Evolutionary conservation across 2,113 vertebrate species (phyloP), one percentile per base, ranked within the genome.

Genomic region (Agelaius tricolor): DNA sequence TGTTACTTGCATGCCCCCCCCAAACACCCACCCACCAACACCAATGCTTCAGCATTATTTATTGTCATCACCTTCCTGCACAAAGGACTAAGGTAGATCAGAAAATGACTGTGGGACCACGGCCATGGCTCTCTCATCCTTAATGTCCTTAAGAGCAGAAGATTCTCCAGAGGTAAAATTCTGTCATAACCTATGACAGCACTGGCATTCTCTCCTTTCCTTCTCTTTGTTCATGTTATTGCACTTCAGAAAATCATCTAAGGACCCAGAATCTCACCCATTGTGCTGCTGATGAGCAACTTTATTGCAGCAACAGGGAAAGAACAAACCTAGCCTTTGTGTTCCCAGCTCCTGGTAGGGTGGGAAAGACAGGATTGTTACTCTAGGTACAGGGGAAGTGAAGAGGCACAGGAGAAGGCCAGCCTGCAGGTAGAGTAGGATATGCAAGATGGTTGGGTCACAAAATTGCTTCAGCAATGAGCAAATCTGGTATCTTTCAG

Each of bases 341-440:
- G 2, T 77, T n/a, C 5, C 21, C 8, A 8, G 1, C 10, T 61
- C 12, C 12, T 71, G 5, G 1, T 21, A 3, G 4, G 3, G 2
- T 79, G 44, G 19, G 15, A 49, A 17, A 37, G 13, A 58, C 19
- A 54, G 15, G 5, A 23, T 51, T 82, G 37, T 27, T 78, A 18
- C 13, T 54, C 33, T 28, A 65, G 33, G 16, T 23, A 13, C 1
- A 28, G 24, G 39, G 23, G 62, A 75, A 67, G 4, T 19, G 7
- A 79, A 72, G 7, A 82, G 12, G 4, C 20, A 28, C 6, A 54
- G 51, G 39, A 26, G 21, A 74, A 84, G 30, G 43, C 6, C 22
- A 62, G 8, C 4, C 31, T 72, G 35, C 7, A 4, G 2, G 46
- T 5, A 58, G 27, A 77, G 27, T 19, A 62, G 24, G 67, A 30